Base-by-base conservation (phyloP, 2,797 vertebrate genomes). In the Channa striata region DNA sequence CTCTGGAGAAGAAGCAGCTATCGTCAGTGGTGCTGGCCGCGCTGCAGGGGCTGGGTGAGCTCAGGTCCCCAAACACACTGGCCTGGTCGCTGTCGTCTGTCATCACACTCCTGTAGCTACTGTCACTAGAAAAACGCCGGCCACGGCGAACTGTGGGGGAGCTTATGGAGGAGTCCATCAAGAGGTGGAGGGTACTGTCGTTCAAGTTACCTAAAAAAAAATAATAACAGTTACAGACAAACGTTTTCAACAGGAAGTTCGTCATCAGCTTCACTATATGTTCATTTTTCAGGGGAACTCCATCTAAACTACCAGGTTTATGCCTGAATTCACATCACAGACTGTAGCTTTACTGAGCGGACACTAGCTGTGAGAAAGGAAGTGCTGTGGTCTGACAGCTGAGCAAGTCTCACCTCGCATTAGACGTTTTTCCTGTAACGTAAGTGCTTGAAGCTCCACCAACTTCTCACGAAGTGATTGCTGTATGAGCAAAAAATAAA, bases 71-170 rank as follows among this genome's bases (percentile, higher is more conserved):
- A 1, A 94, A 96, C 66, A 94, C 86, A 0, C 93, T 83, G 2
- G 81, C 74, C 57, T 89, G 92, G 83, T 99, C 96, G 0, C 97
- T 95, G 89, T 95, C 96, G 21, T 96, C 74, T 0, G 96, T 96
- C 93, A 95, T 84, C 6, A 84, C 80, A 57, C 97, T 98, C 84
- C 80, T 93, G 78, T 89, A 96, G 88, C 98, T 99, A 87, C 97
- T 96, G 87, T 92, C 95, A 0, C 97, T 98, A 72, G 95, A 97
- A n/a, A 95, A 90, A 4, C 96, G 95, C 0, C 89, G 85, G 16
- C 93, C 75, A 17, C 23, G 4, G 57, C 0, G 53, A 2, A 83
- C 5, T 0, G 59, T 6, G 2, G 85, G 85, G 61, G 90, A 72
- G 56, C 0, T 74, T 64, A 5, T 48, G 48, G 56, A 85, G 2